Base-by-base conservation (phyloP, 2,113 vertebrate species). In the Gymnocephalus cernua region DNA sequence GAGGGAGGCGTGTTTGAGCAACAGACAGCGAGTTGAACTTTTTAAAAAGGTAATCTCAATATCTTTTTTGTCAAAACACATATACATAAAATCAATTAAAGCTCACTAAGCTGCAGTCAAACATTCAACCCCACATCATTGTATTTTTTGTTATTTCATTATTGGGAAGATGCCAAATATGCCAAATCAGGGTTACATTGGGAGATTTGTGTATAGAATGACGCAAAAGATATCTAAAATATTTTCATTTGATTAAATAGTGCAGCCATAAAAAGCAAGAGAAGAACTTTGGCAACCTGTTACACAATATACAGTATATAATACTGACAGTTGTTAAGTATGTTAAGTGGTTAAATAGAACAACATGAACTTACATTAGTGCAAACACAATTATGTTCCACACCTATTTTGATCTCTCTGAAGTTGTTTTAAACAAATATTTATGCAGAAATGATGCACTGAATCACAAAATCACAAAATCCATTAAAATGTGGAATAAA, bases 21-120 rank as follows among this genome's bases (percentile, higher is more conserved):
- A 98, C 93, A 94, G 96, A 48, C 88, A 96, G 73, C 93, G 96
- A 0, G 96, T 94, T 0, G 96, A 97, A 82, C 91, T 96, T 72
- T 99, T 97, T 86, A 99, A 97, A 91, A 99, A 97, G 97, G 97
- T 98, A 91, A 87, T 14, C 18, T 15, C 4, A 23, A 0, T 10
- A 27, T 83, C 2, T 61, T 7, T 50, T 41, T 44, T 45, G 1
- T 25, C 13, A 45, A 65, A 78, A 58, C 23, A 61, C 11, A 45
- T 0, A 74, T 16, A 63, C 16, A 71, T 67, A 4, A 53, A 59
- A 38, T 3, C 2, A 48, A 65, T 56, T 11, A 25, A 66, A 15
- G 44, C 8, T 50, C n/a, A 32, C 27, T 13, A 29, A 67, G 21
- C 56, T 56, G 19, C 18, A 32, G 48, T 32, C 13, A 69, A 54